Conservation (phyloP, 2,113 vertebrate species). For the Cranoglanis bouderius region DNA sequence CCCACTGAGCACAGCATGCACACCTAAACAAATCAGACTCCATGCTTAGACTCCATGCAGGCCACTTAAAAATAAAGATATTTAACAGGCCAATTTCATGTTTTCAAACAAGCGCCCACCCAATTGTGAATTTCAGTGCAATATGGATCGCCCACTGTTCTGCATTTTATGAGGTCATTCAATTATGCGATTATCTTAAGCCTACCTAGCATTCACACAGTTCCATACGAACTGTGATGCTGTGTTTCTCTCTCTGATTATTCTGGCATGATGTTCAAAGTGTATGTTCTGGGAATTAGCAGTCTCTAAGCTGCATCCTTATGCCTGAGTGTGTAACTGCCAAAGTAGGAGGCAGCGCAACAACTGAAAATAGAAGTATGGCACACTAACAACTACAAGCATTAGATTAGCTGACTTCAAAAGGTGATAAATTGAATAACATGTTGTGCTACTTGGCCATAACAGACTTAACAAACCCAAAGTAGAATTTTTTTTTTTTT, state of each 20-base stretch:
- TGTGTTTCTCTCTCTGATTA: not conserved
- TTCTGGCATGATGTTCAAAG: conserved; percentile 29
- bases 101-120: conserved; percentile 44
- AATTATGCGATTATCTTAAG: conserved; percentile 16
- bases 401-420: conserved; percentile 15
- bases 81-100: not conserved
- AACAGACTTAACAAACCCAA: not conserved
- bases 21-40: conserved; percentile 72
- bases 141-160: conserved; percentile 31
- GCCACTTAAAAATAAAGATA: not conserved
- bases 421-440: conserved; percentile 28
- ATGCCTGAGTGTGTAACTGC: conserved; percentile 35
- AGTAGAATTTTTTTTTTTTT: too few relatives aligned
- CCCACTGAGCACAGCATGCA: conserved; percentile 98
- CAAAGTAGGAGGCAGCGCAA: conserved; percentile 27
- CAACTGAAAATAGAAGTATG: conserved; percentile 27
- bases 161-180: not conserved
- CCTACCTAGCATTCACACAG: conserved; percentile 8
- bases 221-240: not conserved
- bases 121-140: conserved; percentile 10
- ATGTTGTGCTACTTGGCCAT: conserved; percentile 15
- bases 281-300: conserved; percentile 41
- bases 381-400: conserved; percentile 18
- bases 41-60: not conserved
- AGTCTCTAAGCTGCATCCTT: conserved; percentile 46